These are phyloP conservation scores for Ctenochaetus hawaiiensis DNA, from an alignment of 2,797 vertebrate genomes.

Conservation along the genomic window DNA sequence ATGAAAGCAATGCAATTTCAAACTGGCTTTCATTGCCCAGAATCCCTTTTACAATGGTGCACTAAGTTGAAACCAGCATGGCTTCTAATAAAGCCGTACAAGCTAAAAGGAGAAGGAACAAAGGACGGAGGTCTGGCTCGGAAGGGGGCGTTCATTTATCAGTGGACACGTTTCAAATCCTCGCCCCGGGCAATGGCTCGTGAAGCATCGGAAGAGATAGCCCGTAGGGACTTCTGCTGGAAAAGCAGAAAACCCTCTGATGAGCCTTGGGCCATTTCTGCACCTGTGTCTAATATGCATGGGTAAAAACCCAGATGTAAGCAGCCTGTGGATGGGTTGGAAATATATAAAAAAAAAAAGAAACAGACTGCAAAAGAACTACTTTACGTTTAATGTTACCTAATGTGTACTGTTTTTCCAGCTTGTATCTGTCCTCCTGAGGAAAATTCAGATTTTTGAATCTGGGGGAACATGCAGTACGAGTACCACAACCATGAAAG, in stretches of 20 bases:
- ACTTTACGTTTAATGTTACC: slow-evolving; percentile 32
- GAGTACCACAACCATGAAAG: not conserved
- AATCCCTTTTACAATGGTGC: slow-evolving; percentile 39
- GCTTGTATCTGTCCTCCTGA: slow-evolving; percentile 6
- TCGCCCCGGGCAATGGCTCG: slow-evolving; percentile 68
- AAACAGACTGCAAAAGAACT: slow-evolving; percentile 13
- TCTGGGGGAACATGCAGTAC: not conserved
- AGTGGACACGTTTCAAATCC: slow-evolving; percentile 76
- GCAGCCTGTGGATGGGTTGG: slow-evolving; percentile 40
- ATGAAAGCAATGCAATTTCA: slow-evolving; percentile 54
- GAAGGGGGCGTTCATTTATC: slow-evolving; percentile 78
- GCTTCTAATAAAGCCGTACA: slow-evolving; percentile 73
- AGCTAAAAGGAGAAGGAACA: slow-evolving; percentile 64
- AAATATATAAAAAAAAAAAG: slow-evolving; percentile 3
- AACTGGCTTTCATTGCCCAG: slow-evolving; percentile 53
- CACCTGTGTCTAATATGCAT: slow-evolving; percentile 77
- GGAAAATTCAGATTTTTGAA: not conserved
- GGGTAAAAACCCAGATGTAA: slow-evolving; percentile 55
- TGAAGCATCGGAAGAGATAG: slow-evolving; percentile 60
- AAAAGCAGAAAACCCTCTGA: slow-evolving; percentile 70
- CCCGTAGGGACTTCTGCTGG: slow-evolving; percentile 64
- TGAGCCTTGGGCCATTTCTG: slow-evolving; percentile 66
- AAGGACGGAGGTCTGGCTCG: slow-evolving; percentile 57
- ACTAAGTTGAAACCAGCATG: slow-evolving; percentile 54
- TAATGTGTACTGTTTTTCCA: slow-evolving; percentile 9